These are phyloP conservation scores for Myxocyprinus asiaticus DNA, from an alignment of 2,113 vertebrate genomes.

Conservation along the genomic window DNA sequence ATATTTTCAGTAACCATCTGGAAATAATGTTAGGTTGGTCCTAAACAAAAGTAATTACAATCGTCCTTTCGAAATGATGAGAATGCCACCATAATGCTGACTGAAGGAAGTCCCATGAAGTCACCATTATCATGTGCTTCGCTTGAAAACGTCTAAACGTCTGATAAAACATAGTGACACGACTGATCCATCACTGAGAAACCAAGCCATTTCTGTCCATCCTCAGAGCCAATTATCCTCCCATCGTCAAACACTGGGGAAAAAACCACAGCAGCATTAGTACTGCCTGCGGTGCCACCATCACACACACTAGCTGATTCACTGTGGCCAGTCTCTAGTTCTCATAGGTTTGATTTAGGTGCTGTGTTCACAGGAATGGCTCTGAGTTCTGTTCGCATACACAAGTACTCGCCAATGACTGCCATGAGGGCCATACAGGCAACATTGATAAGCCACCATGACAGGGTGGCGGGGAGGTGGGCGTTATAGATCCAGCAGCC, in stretches of 20 bases:
- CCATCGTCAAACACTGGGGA: not conserved
- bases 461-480: slow-evolving; percentile 84
- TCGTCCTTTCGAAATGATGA: too few species aligned
- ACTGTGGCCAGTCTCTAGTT: not conserved
- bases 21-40: not conserved
- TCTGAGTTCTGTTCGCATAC: slow-evolving; percentile 96
- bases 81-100: not conserved
- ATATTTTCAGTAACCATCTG: too few species aligned
- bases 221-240: not conserved
- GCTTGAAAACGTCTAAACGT: not conserved
- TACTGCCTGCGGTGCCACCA: slow-evolving; percentile 4
- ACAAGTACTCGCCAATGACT: slow-evolving; percentile 96
- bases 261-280: slow-evolving; percentile 11
- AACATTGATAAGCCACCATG: slow-evolving; percentile 96
- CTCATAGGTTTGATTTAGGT: slow-evolving; percentile 90
- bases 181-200: slow-evolving; percentile 13
- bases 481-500: slow-evolving; percentile 96
- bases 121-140: not conserved
- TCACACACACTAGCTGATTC: not conserved
- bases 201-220: slow-evolving; percentile 4
- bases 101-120: not conserved
- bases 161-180: slow-evolving; percentile 28
- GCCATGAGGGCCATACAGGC: slow-evolving; percentile 96
- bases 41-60: not conserved
- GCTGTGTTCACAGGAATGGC: slow-evolving; percentile 94